Percentiles rank a stretch among this genome's conserved stretches.
Conservation (phyloP, 2,113 vertebrate species). For the Bostrychus sinensis region DNA sequence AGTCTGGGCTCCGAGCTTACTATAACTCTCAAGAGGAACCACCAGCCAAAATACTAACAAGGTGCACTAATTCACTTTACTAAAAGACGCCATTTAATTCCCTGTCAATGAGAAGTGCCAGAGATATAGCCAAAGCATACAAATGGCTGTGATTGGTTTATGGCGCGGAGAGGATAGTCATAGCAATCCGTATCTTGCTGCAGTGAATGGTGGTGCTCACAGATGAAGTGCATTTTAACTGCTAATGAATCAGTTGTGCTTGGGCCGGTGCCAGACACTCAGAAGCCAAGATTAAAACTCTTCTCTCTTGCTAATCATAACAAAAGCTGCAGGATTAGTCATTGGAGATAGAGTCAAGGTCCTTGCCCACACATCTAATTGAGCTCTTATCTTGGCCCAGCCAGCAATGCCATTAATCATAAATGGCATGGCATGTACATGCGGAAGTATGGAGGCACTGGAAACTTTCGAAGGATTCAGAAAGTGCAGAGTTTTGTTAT, state of each 20-base stretch:
- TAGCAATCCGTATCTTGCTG: not conserved
- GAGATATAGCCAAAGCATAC: conserved; percentile 16
- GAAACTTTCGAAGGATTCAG: conserved; percentile 25
- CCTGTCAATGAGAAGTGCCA: conserved; percentile 17
- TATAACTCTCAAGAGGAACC: conserved; percentile 39
- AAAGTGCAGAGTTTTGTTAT: conserved; percentile 27
- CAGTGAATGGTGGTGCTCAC: conserved; percentile 7
- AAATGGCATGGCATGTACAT: conserved; percentile 52
- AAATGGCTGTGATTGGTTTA: conserved; percentile 5
- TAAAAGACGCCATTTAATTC: conserved; percentile 45
- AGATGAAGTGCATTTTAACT: conserved; percentile 36
- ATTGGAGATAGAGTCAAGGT: conserved; percentile 70
- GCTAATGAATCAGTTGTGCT: conserved; percentile 44
- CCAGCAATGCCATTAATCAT: conserved; percentile 64
- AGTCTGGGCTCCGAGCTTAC: conserved; percentile 29
- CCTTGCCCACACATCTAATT: conserved; percentile 68
- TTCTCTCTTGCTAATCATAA: conserved; percentile 64
- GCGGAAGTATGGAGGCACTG: conserved; percentile 22
- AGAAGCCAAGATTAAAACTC: conserved; percentile 58
- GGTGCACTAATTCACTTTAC: conserved; percentile 48
- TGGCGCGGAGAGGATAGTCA: conserved; percentile 6
- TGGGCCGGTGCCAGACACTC: conserved; percentile 29
- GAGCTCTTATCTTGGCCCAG: conserved; percentile 65
- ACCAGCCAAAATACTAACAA: conserved; percentile 61
- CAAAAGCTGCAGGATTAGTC: conserved; percentile 69